Conservation (phyloP, 37 sponge, comb jelly and placozoan species). For the Geodia barretti region DNA sequence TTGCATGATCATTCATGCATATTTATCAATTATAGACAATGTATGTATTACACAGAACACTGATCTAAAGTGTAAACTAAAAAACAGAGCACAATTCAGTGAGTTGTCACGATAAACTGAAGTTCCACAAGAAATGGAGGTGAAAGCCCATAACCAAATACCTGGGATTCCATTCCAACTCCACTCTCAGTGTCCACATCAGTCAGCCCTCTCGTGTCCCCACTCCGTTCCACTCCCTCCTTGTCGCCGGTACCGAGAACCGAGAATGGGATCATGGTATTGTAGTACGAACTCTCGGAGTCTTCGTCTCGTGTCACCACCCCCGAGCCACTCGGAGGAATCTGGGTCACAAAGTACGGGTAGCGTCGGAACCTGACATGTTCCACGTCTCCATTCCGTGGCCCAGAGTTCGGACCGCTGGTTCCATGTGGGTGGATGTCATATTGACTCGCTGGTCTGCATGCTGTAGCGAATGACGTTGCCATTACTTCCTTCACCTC, state of each 20-base stretch:
- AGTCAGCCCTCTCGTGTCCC: not conserved
- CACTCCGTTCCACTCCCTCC: not conserved
- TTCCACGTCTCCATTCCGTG: not conserved
- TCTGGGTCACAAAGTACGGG: too few relatives aligned
- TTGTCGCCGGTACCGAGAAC: not conserved
- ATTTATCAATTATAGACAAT: too few relatives aligned
- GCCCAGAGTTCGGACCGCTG: too few relatives aligned
- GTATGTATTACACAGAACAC: too few relatives aligned
- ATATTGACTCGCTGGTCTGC: not conserved
- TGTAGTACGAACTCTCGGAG: not conserved
- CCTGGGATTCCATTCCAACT: not conserved
- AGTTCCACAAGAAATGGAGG: too few relatives aligned
- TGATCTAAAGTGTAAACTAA: too few relatives aligned
- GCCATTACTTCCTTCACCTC: not conserved
- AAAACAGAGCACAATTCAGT: too few relatives aligned
- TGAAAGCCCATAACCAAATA: too few relatives aligned
- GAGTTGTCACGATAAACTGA: too few relatives aligned
- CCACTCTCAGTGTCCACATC: not conserved
- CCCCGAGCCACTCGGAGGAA: too few relatives aligned
- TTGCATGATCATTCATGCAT: too few relatives aligned
- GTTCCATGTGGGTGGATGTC: not conserved
- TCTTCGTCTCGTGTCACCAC: not conserved
- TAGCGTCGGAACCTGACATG: not conserved
- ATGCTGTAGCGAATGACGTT: not conserved
- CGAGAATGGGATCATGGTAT: not conserved